Conservation (phyloP, 2,113 vertebrate species). For the Sapajus apella region DNA sequence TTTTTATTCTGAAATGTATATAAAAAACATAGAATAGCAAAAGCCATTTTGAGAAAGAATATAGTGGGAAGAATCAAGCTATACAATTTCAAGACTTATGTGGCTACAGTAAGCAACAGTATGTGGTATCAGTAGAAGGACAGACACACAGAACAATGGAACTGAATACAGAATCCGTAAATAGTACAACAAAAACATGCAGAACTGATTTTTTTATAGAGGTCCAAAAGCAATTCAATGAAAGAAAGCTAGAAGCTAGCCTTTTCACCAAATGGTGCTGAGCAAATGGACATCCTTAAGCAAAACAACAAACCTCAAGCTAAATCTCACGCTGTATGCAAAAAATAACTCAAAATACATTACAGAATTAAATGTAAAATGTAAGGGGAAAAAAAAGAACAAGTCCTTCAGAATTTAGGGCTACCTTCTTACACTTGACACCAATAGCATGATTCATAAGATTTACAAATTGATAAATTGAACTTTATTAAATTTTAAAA, state of each 20-base stretch:
- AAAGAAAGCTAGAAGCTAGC: neutral
- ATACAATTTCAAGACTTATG: neutral
- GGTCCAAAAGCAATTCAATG: neutral
- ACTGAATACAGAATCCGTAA: neutral
- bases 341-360: neutral
- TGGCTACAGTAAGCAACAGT: neutral
- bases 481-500: slow-evolving; percentile 17
- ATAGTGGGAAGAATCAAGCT: neutral
- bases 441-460: neutral
- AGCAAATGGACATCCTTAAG: neutral
- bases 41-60: neutral
- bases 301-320: neutral
- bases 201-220: neutral
- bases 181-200: neutral
- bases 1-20: no score
- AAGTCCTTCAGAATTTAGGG: neutral
- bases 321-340: neutral
- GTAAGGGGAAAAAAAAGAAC: neutral
- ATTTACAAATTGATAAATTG: neutral
- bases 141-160: neutral
- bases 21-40: neutral
- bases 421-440: neutral
- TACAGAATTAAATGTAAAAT: neutral
- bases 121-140: neutral
- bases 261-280: neutral